phyloP scores from a whole-genome alignment of 2,888 invertebrate genomes.

The Spilosoma lubricipeda region DNA sequence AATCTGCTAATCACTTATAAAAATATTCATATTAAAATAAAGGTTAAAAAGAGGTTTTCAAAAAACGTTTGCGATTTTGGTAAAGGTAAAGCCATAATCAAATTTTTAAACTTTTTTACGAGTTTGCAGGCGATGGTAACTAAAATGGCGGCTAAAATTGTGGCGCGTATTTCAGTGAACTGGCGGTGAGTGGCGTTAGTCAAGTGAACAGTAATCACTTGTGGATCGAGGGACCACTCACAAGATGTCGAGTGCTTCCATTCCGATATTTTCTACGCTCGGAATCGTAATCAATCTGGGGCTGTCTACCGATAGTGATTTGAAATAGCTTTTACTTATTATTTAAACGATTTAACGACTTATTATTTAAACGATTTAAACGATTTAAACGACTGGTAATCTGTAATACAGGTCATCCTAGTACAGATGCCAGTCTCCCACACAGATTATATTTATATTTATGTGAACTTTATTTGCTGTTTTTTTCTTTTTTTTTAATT shows the following conservation, averaged over 20 bases:
- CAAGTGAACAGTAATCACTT: constrained; percentile 58
- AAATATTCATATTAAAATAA: not conserved
- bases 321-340: not conserved
- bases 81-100: not conserved
- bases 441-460: too few species aligned
- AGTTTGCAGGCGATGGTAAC: not conserved
- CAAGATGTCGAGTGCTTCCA: constrained; percentile 43
- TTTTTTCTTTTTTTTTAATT: too few species aligned
- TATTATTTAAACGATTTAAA: too few species aligned
- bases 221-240: constrained; percentile 40
- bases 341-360: too few species aligned
- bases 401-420: too few species aligned
- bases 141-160: constrained; percentile 25
- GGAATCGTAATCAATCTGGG: constrained; percentile 27
- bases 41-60: not conserved
- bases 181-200: constrained; percentile 47
- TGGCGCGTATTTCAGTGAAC: constrained; percentile 14
- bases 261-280: constrained; percentile 34
- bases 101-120: constrained; percentile 12
- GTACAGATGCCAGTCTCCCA: too few species aligned
- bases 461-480: too few species aligned
- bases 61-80: not conserved
- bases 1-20: not conserved
- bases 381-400: too few species aligned
- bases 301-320: not conserved